phyloP scores from a whole-genome alignment of 2,888 invertebrate genomes.

The Ligdia adustata region DNA sequence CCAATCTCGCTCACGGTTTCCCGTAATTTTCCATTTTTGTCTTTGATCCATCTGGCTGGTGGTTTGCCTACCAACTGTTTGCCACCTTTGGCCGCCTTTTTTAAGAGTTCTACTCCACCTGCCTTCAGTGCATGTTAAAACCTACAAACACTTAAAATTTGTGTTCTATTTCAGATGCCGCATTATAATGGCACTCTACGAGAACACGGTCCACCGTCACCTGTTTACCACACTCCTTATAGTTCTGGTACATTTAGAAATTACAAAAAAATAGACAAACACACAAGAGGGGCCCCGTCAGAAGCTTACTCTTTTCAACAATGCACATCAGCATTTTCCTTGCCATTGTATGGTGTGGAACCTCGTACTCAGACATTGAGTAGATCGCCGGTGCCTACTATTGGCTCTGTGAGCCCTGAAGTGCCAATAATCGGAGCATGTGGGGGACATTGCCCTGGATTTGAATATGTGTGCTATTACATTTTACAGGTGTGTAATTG shows the following conservation, averaged over 20 bases:
- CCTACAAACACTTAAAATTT: no score
- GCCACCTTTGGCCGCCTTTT: no score
- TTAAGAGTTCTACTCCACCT: no score
- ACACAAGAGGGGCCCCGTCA: constrained; percentile 47
- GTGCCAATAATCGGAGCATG: constrained; percentile 86
- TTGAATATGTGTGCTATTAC: constrained; percentile 89
- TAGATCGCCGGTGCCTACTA: constrained; percentile 62
- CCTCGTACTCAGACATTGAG: constrained; percentile 47
- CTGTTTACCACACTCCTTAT: constrained; percentile 79
- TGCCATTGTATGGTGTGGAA: constrained; percentile 69
- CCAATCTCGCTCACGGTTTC: no score
- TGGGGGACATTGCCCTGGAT: constrained; percentile 87
- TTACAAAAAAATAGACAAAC: constrained; percentile 64
- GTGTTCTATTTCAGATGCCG: constrained; percentile 71
- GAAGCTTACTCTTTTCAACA: constrained; percentile 68
- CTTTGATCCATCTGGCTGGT: no score
- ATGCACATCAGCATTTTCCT: constrained; percentile 72
- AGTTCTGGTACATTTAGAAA: constrained; percentile 65
- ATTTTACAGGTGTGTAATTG: constrained; percentile 83
- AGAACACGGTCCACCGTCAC: constrained; percentile 73
- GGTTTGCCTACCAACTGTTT: no score
- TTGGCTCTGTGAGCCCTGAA: constrained; percentile 72
- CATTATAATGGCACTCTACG: constrained; percentile 63
- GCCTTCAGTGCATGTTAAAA: no score
- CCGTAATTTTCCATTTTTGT: no score